Evolutionary conservation across 2,113 vertebrate genomes (phyloP), one percentile per base, ranked within the genome.

Genomic region (Podarcis raffonei): DNA sequence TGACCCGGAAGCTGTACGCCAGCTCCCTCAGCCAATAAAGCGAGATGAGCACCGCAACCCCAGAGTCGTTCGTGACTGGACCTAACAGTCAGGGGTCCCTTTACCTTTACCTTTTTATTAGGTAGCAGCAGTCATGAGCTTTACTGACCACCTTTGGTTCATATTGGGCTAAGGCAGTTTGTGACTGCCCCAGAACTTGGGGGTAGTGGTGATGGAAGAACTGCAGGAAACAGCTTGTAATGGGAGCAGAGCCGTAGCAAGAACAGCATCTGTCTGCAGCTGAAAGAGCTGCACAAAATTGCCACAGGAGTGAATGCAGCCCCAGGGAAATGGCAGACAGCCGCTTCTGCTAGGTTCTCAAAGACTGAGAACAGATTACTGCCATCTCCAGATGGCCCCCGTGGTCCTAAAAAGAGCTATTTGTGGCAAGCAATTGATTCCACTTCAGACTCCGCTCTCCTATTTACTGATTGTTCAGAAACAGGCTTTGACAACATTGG

Each of bases 71-170:
- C 42, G 8, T 1, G 8, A 48, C 42, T 48, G 42, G 42, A 48
- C 42, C 1, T 48, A 48, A 48, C 7, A 1, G 42, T 48, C 42
- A 9, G 42, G 42, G 6, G 42, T 48, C 42, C 39, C 42, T 48
- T 48, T 48, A 48, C 8, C 42, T 48, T 48, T 42, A 42, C 42
- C 42, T 8, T 42, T 48, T 42, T 7, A 42, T 59, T 59, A 59
- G 12, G 3, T 37, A n/a, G n/a, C 25, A 32, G 5, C 23, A 48
- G 59, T 9, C 12, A 15, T 18, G 11, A 75, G 65, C 65, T 57
- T 0, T 6, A 15, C 4, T 42, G 1, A 3, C 20, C 0, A 1
- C 4, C 3, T 6, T 1, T 0, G 1, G 9, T 5, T 39, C 16
- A 0, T 0, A 75, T 35, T 12, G 25, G 69, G 25, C 2, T 75